Base-by-base conservation (phyloP, 2,797 vertebrate genomes). In the Limosa lapponica region DNA sequence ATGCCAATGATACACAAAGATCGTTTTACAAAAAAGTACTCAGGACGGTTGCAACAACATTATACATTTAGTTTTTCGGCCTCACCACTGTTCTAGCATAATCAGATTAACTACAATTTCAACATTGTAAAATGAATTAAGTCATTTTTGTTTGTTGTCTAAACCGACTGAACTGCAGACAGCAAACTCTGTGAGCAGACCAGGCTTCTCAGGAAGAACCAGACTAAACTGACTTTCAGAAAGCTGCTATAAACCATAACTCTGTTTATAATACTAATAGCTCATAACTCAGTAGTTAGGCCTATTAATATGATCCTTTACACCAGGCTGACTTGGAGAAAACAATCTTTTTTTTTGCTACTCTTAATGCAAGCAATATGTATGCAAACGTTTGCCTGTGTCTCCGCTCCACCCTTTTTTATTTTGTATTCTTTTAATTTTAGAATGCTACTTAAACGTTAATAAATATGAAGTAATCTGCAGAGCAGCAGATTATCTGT, bases 201-300 rank as follows among this genome's bases (percentile, higher is more conserved):
- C 51, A 62, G 51, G 43, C 67, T 82, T 37, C 70, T 89, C 77
- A 20, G 55, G 58, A 85, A 82, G 67, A 95, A 59, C 48, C 67
- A 95, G 79, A 80, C 89, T 73, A 80, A 95, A 95, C 57, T 70
- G 71, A 85, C 79, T 67, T 92, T 70, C 39, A 64, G 79, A 74
- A 64, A 95, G 71, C 87, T 57, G 48, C 75, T 89, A 49, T 25
- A 89, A 87, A 66, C 48, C 41, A 30, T 28, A 64, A 16, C 30
- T 90, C 36, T 93, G 74, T 69, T 93, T 93, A 62, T n/a, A 87
- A 82, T 6, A 92, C 82, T 54, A 88, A 67, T 52, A 88, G n/a
- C 75, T 82, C 73, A 61, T 52, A 87, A 66, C 32, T 82, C 81
- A 43, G n/a, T 46, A 79, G 58, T 77, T 73, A 69, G 58, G 51